Conservation (phyloP, 2,113 vertebrate genomes). For the Desmodus rotundus region DNA sequence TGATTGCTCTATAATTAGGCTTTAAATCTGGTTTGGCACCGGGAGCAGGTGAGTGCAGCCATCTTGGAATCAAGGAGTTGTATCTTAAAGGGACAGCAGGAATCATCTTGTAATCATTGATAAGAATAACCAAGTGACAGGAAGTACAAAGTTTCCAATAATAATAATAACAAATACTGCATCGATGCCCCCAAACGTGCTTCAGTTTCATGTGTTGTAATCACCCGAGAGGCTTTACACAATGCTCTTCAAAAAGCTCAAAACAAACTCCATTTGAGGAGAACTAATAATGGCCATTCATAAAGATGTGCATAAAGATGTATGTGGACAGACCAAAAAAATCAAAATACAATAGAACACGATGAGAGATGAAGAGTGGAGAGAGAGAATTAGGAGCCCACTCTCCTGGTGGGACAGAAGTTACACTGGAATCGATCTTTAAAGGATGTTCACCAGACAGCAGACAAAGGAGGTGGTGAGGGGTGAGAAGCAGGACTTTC, state of each 20-base stretch:
- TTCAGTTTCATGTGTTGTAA: not conserved
- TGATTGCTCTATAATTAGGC: not conserved
- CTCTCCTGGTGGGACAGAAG: not conserved
- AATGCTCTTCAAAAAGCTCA: not conserved
- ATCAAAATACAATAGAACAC: not conserved
- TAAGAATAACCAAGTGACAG: not conserved
- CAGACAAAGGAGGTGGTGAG: not conserved
- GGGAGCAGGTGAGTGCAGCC: not conserved
- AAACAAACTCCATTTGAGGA: not conserved
- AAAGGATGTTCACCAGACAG: not conserved
- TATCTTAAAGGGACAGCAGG: not conserved
- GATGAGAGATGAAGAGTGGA: not conserved
- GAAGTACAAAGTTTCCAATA: not conserved
- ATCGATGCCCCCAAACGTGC: not conserved
- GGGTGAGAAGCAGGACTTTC: not conserved
- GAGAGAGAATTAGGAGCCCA: not conserved
- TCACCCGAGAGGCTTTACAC: not conserved
- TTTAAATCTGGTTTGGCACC: not conserved
- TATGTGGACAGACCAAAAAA: not conserved
- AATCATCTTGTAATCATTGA: not conserved
- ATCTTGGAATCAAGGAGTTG: not conserved
- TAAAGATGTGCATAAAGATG: not conserved
- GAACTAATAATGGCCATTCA: not conserved
- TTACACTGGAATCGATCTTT: not conserved
- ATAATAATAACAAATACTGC: not conserved